Evolutionary conservation across 1,140 invertebrate species (phyloP).

Genomic region (Megalopta genalis): DNA sequence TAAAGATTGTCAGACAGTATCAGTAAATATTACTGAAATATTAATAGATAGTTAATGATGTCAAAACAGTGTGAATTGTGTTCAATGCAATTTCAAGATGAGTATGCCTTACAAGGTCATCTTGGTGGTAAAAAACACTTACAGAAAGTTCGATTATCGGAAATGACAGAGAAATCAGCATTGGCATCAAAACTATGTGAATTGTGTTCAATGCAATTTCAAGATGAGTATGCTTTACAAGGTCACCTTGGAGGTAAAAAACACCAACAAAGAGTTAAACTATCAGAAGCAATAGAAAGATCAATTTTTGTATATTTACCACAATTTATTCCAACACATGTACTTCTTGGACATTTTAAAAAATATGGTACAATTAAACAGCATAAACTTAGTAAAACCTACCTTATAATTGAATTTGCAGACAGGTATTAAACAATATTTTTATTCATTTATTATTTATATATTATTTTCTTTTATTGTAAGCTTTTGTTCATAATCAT

Average conservation of each 20-base stretch:
- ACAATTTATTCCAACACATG: slow-evolving; percentile 28
- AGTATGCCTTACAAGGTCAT: slow-evolving; percentile 68
- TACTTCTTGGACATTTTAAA: slow-evolving; percentile 70
- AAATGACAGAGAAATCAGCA: slow-evolving; percentile 63
- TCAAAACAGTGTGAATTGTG: slow-evolving; percentile 71
- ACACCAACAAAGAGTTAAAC: slow-evolving; percentile 67
- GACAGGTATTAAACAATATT: slow-evolving; percentile 59
- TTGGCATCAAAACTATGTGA: slow-evolving; percentile 60
- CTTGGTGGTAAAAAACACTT: slow-evolving; percentile 74
- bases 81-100: slow-evolving; percentile 66
- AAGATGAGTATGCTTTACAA: slow-evolving; percentile 64
- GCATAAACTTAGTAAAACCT: slow-evolving; percentile 57
- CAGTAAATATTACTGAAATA: not conserved
- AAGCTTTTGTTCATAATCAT: not conserved
- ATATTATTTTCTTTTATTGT: not conserved
- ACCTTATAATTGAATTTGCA: slow-evolving; percentile 69
- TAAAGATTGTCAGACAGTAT: slow-evolving; percentile 9
- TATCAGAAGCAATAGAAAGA: slow-evolving; percentile 49
- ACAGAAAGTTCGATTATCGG: slow-evolving; percentile 51
- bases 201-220: slow-evolving; percentile 69
- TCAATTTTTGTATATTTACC: slow-evolving; percentile 77
- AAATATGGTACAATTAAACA: slow-evolving; percentile 73
- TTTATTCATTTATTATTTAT: not conserved
- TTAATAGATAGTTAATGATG: slow-evolving; percentile 41
- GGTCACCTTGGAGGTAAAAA: slow-evolving; percentile 73